phyloP scores from a whole-genome alignment of 2,888 invertebrate genomes.

The Taphrorychus bicolor region DNA sequence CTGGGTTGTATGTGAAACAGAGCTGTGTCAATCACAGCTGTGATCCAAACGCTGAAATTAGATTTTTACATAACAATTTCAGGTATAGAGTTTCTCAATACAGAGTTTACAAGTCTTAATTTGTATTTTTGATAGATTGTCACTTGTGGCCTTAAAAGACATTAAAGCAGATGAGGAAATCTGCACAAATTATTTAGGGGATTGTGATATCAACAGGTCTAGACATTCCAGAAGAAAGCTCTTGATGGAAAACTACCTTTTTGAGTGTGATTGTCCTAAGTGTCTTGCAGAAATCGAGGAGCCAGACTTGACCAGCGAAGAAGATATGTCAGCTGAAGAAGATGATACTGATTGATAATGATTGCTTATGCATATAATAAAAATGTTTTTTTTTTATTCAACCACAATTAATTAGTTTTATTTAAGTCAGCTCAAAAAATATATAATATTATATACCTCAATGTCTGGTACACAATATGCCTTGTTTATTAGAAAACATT shows the following conservation, averaged over 20 bases:
- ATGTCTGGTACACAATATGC: too few species aligned
- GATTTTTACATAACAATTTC: slow-evolving; percentile 84
- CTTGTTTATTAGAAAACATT: too few species aligned
- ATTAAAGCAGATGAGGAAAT: slow-evolving; percentile 88
- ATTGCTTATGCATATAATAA: not conserved
- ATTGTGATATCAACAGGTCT: slow-evolving; percentile 76
- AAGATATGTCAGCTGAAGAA: slow-evolving; percentile 63
- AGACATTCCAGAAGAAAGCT: slow-evolving; percentile 88
- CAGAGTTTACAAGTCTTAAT: not conserved
- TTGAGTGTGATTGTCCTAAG: slow-evolving; percentile 81
- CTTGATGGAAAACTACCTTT: slow-evolving; percentile 80
- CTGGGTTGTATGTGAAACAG: slow-evolving; percentile 85
- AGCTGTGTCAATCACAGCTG: slow-evolving; percentile 94
- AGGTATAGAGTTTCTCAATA: slow-evolving; percentile 4
- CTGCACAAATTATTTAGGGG: slow-evolving; percentile 88
- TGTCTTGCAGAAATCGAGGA: slow-evolving; percentile 77
- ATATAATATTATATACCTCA: too few species aligned
- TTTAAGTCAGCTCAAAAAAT: too few species aligned
- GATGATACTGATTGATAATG: slow-evolving; percentile 28
- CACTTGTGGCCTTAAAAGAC: slow-evolving; percentile 72
- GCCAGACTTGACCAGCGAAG: slow-evolving; percentile 84
- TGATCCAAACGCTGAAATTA: slow-evolving; percentile 83
- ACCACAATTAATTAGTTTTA: too few species aligned
- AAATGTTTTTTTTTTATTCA: too few species aligned
- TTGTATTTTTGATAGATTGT: slow-evolving; percentile 61